phyloP scores from a whole-genome alignment of 1,140 invertebrate genomes.

The Laupala kohalensis region DNA sequence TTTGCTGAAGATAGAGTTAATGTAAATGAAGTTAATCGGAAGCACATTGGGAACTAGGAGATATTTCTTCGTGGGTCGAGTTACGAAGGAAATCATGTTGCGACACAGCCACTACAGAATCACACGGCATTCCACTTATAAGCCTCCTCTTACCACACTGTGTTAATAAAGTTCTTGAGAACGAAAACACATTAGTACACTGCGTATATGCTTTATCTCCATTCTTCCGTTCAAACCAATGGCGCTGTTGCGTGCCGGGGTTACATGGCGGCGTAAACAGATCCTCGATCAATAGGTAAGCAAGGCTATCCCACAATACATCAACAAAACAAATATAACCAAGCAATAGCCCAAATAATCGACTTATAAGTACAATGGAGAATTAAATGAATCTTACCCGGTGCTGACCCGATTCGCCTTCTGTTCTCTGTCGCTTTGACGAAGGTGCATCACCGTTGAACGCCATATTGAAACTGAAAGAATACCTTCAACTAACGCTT shows the following conservation, averaged over 20 bases:
- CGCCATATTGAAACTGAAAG: conserved; percentile 29
- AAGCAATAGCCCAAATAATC: neutral
- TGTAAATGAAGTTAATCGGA: too few relatives aligned
- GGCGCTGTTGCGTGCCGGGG: neutral
- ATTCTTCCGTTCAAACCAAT: neutral
- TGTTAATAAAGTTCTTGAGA: too few relatives aligned
- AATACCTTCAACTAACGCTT: neutral
- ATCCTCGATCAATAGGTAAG: neutral
- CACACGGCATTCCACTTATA: too few relatives aligned
- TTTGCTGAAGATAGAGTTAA: too few relatives aligned
- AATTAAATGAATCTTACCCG: conserved; percentile 28
- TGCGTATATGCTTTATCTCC: too few relatives aligned
- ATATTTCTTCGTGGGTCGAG: too few relatives aligned
- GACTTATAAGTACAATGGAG: neutral
- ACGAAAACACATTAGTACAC: too few relatives aligned
- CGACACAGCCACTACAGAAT: too few relatives aligned
- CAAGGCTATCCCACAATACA: neutral
- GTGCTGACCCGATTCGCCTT: conserved; percentile 35
- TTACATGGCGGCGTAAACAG: neutral
- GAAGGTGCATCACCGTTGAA: conserved; percentile 40
- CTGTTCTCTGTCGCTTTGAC: conserved; percentile 34
- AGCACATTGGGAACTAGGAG: too few relatives aligned
- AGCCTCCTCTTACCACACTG: too few relatives aligned
- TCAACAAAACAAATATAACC: neutral
- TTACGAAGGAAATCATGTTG: too few relatives aligned